phyloP scores from a whole-genome alignment of 2,113 vertebrate genomes.

The Cynocephalus volans region DNA sequence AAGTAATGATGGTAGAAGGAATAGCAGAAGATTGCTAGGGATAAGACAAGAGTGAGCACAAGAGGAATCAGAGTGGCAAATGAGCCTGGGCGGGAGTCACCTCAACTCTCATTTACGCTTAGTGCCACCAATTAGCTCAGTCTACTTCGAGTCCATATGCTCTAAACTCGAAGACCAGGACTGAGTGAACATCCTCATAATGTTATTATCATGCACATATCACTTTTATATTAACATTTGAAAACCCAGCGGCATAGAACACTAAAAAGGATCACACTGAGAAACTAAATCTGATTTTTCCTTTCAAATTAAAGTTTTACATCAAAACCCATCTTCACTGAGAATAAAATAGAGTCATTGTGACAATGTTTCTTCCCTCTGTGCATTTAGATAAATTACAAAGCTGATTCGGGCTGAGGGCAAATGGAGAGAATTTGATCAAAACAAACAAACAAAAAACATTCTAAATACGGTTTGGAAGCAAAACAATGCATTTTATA shows the following conservation, averaged over 20 bases:
- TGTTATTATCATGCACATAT: not conserved
- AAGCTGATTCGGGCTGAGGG: slow-evolving; percentile 36
- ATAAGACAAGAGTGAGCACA: not conserved
- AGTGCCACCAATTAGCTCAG: not conserved
- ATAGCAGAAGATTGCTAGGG: not conserved
- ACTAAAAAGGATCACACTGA: slow-evolving; percentile 68
- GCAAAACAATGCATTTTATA: slow-evolving; percentile 9
- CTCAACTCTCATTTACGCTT: not conserved
- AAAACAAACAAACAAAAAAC: slow-evolving; percentile 68
- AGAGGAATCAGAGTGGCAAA: too few relatives aligned
- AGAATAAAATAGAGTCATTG: slow-evolving; percentile 59
- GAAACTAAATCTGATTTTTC: slow-evolving; percentile 60
- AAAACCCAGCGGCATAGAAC: slow-evolving; percentile 48
- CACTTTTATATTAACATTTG: slow-evolving; percentile 45
- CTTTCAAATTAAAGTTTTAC: slow-evolving; percentile 77
- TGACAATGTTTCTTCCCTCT: slow-evolving; percentile 59
- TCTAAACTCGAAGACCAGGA: slow-evolving; percentile 10
- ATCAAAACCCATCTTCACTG: slow-evolving; percentile 61
- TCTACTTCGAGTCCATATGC: not conserved
- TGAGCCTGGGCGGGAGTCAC: not conserved
- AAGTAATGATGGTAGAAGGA: not conserved
- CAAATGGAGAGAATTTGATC: slow-evolving; percentile 62
- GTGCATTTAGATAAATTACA: slow-evolving; percentile 68
- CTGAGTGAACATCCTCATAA: not conserved
- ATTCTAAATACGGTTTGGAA: slow-evolving; percentile 1